phyloP scores from a whole-genome alignment of 1,140 invertebrate species.

The Papilio helenus region DNA sequence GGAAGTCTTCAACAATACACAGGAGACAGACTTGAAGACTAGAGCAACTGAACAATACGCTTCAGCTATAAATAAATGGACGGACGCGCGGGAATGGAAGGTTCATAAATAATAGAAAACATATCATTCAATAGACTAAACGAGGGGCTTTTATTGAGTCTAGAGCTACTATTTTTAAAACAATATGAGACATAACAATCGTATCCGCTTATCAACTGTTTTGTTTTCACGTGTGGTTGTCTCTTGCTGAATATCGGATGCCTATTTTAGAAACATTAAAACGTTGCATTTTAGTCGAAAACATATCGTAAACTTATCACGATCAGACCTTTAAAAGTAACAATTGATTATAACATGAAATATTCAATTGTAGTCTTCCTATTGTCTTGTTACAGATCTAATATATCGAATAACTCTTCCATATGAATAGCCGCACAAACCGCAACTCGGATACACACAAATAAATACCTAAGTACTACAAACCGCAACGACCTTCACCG shows the following conservation, averaged over 20 bases:
- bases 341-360: neutral
- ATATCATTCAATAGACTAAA: constrained; percentile 19
- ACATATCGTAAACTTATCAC: neutral
- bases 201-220: neutral
- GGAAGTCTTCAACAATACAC: neutral
- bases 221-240: neutral
- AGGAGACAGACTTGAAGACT: neutral
- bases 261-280: neutral
- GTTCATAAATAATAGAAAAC: constrained; percentile 37
- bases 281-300: neutral
- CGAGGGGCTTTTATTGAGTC: constrained; percentile 1
- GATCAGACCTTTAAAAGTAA: neutral
- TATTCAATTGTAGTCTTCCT: neutral
- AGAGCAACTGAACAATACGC: constrained; percentile 24
- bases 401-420: constrained; percentile 17
- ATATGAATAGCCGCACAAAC: neutral
- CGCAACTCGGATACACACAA: constrained; percentile 7
- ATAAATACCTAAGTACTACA: neutral
- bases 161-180: constrained; percentile 4
- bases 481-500: constrained; percentile 24
- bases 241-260: neutral
- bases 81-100: constrained; percentile 22
- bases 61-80: constrained; percentile 31
- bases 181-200: neutral
- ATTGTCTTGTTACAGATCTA: neutral